Percentiles rank a stretch among this genome's conserved stretches.
Evolutionary conservation across 2,888 invertebrate species (phyloP).

Genomic region (Oxystoma pomonae): DNA sequence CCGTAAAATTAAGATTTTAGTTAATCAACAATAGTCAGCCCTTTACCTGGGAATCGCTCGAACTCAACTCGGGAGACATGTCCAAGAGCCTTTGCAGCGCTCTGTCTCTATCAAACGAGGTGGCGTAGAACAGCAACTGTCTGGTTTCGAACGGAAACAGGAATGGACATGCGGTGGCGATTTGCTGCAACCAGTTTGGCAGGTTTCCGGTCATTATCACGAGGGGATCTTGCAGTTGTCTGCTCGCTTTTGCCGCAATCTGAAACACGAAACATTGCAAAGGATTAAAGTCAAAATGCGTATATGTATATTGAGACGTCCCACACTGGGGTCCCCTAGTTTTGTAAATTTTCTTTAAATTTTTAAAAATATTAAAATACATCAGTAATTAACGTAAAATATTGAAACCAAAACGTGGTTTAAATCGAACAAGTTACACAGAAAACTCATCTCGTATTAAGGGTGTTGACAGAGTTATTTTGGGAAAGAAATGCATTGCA

Average conservation of each 20-base stretch:
- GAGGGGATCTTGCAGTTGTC: slow-evolving; percentile 95
- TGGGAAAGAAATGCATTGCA: too few species aligned
- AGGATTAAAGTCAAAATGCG: neutral
- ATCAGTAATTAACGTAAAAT: too few species aligned
- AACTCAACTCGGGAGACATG: slow-evolving; percentile 81
- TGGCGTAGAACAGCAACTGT: slow-evolving; percentile 93
- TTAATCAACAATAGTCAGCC: too few species aligned
- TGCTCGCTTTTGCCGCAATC: slow-evolving; percentile 91
- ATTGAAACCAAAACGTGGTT: too few species aligned
- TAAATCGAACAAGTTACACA: too few species aligned
- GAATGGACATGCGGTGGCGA: slow-evolving; percentile 70
- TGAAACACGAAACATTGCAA: slow-evolving; percentile 3
- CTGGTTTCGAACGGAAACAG: slow-evolving; percentile 96
- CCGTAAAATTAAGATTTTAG: too few species aligned
- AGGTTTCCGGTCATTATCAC: slow-evolving; percentile 98
- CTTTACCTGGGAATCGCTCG: slow-evolving; percentile 68
- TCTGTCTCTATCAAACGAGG: slow-evolving; percentile 95
- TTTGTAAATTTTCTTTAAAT: too few species aligned
- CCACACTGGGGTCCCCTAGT: too few species aligned
- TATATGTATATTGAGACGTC: neutral
- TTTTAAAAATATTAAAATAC: too few species aligned
- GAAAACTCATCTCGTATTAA: too few species aligned
- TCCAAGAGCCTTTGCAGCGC: slow-evolving; percentile 93
- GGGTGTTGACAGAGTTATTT: too few species aligned
- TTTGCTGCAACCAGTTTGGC: slow-evolving; percentile 79